Base-by-base conservation (phyloP, 1,140 invertebrate genomes). In the Polyergus mexicanus region DNA sequence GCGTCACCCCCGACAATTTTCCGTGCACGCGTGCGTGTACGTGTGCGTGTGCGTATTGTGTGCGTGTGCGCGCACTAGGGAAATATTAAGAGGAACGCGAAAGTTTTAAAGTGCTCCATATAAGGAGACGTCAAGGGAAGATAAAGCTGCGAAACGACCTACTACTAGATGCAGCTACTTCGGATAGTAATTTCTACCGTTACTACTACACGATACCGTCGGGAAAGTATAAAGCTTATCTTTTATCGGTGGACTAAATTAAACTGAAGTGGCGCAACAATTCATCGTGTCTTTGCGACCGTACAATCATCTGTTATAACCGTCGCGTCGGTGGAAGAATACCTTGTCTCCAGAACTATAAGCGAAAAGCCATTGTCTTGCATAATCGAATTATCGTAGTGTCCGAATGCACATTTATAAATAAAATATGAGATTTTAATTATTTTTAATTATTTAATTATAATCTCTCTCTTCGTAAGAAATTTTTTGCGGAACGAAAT, bases 91-190 rank as follows among this genome's bases (percentile, higher is more conserved):
- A 44, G 68, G 60, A 83, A 74, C 22, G 38, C n/a, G 68, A 83
- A 83, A 83, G 68, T 83, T 74, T 25, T n/a, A 72, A 81, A 72
- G 66, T 72, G 66, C 28, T 44, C 28, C 22, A 51, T 44, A 62
- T 32, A 62, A 80, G 77, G 28, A 56, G 69, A 80, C 65, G 56
- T 56, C 77, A 71, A 25, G 65, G 10, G 28, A 71, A 56, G 66
- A 81, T 81, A 81, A 81, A 81, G 47, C 71, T 81, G 66, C 65
- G 28, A 54, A 71, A 81, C 38, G 66, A 72, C 66, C 51, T 71
- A 71, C 66, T 51, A 51, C 16, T 51, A 72, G 71, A 56, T 44
- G 66, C 78, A 60, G 38, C 51, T 58, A 81, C 51, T 81, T 56
- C 35, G 35, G 35, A 25, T 62, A 66, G 77, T 81, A 81, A 81